A percentile compares a stretch with the other conserved stretches of the same genome.
Evolutionary conservation across 2,888 invertebrate species (phyloP).

Genomic region (Dinocampus coccinellae): DNA sequence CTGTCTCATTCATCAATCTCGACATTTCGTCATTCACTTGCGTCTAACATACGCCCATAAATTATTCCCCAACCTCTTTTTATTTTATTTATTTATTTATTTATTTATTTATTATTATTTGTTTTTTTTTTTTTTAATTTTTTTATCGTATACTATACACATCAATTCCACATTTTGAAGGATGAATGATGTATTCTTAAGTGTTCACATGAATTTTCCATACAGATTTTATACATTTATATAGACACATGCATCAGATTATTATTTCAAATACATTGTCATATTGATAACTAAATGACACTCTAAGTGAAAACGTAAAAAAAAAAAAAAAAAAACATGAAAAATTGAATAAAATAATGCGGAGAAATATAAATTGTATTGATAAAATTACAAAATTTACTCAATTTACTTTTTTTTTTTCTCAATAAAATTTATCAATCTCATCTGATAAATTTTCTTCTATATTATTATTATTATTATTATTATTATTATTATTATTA

Average conservation of each 20-base stretch:
- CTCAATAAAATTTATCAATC: background rate
- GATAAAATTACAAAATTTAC: background rate
- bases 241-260: background rate
- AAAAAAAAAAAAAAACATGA: too few species aligned
- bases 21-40: constrained; percentile 27
- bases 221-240: background rate
- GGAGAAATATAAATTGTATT: too few species aligned
- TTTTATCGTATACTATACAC: background rate
- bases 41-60: constrained; percentile 22
- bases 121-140: background rate
- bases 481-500: too few species aligned
- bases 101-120: background rate
- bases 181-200: background rate
- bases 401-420: too few species aligned
- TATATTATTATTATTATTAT: background rate
- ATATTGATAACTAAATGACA: too few species aligned
- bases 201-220: background rate
- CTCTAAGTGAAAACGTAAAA: too few species aligned
- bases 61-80: constrained; percentile 10
- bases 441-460: background rate
- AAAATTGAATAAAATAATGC: background rate
- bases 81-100: constrained; percentile 1
- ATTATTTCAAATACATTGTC: background rate
- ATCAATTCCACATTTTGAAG: background rate
- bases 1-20: constrained; percentile 27